Conservation (phyloP, 30 jellyfish, hydroid and myxozoan genomes). For the Hydractinia echinata region DNA sequence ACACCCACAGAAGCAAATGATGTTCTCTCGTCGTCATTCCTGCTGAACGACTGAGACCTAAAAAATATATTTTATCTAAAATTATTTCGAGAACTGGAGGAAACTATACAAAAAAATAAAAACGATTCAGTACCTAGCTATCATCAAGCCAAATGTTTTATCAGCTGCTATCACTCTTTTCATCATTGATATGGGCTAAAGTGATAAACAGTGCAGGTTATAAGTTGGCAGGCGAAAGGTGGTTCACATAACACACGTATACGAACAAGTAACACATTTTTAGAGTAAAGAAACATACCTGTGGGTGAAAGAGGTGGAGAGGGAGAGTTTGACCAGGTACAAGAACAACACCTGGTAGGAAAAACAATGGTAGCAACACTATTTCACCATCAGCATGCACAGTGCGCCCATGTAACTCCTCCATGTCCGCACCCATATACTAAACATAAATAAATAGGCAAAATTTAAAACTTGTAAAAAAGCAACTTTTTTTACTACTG, state of each 20-base stretch:
- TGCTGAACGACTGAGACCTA: too few species aligned
- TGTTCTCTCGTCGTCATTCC: too few species aligned
- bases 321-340: constrained; percentile 91
- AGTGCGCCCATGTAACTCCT: constrained; percentile 83
- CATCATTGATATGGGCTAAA: constrained; percentile 79
- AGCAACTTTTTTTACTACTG: too few species aligned
- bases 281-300: constrained; percentile 37
- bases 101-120: not conserved
- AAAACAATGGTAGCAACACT: constrained; percentile 60
- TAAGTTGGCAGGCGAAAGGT: not conserved
- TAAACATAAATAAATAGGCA: not conserved
- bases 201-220: not conserved
- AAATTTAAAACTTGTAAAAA: not conserved
- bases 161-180: constrained; percentile 81
- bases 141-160: constrained; percentile 80
- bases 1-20: constrained; percentile 40
- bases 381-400: constrained; percentile 83
- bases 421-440: constrained; percentile 77
- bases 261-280: not conserved
- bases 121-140: constrained; percentile 22
- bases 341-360: constrained; percentile 62
- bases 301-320: constrained; percentile 68
- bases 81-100: not conserved
- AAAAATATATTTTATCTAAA: too few species aligned
- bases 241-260: not conserved